These are phyloP conservation scores for Trichoplusia ni DNA, from an alignment of 1,140 invertebrate genomes.

Conservation along the genomic window DNA sequence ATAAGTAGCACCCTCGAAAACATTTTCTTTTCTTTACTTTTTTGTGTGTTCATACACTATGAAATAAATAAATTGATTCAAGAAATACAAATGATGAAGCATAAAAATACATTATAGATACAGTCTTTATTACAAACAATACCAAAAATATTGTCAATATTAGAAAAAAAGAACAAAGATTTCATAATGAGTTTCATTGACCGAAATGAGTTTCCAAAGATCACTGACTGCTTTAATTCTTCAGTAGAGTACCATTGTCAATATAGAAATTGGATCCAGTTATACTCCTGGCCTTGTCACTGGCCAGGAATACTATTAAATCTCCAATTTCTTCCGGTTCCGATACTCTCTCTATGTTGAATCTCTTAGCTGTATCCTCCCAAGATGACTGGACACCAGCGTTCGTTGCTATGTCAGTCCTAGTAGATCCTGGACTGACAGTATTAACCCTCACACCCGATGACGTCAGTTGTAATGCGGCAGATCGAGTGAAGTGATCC, in stretches of 20 bases:
- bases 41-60: no score
- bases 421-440: slow-evolving; percentile 83
- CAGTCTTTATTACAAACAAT: no score
- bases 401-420: slow-evolving; percentile 8
- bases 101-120: no score
- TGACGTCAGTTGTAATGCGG: slow-evolving; percentile 85
- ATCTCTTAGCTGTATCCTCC: neutral
- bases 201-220: neutral
- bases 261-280: slow-evolving; percentile 42
- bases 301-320: slow-evolving; percentile 42
- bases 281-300: slow-evolving; percentile 47
- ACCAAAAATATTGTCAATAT: no score
- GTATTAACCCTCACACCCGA: slow-evolving; percentile 87
- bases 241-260: slow-evolving; percentile 39
- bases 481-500: slow-evolving; percentile 87
- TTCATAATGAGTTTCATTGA: neutral
- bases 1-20: no score
- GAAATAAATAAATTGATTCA: no score
- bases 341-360: neutral
- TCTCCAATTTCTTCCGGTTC: slow-evolving; percentile 45
- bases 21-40: no score
- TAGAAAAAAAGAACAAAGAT: no score
- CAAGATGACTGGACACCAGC: neutral
- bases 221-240: neutral
- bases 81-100: no score